Percentiles rank a stretch among this genome's conserved stretches.
phyloP scores from a whole-genome alignment of 2,888 invertebrate genomes.

The Acanthosepion lycidas region DNA sequence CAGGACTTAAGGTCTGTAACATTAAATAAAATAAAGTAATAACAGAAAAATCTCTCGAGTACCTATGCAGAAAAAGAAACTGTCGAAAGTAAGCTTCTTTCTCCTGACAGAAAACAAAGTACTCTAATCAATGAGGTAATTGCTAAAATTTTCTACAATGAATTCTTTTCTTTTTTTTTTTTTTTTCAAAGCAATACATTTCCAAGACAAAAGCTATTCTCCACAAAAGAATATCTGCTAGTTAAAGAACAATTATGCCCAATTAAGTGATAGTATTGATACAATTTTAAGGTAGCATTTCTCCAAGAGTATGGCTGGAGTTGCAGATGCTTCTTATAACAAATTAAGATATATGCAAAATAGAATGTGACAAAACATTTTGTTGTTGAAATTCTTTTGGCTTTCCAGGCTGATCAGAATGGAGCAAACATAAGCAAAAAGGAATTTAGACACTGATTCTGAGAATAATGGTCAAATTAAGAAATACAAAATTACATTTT shows the following conservation, averaged over 20 bases:
- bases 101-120: neutral
- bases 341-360: neutral
- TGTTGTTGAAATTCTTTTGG: neutral
- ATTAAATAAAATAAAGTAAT: neutral
- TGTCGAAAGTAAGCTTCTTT: neutral
- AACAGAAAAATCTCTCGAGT: neutral
- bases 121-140: slow-evolving; percentile 11
- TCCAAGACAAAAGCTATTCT: neutral
- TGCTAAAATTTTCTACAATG: neutral
- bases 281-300: neutral
- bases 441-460: too few relatives aligned
- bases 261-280: slow-evolving; percentile 12
- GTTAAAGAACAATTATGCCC: slow-evolving; percentile 23
- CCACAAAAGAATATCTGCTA: neutral
- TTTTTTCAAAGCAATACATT: neutral
- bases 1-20: neutral
- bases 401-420: neutral
- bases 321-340: neutral
- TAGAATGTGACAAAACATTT: neutral
- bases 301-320: neutral
- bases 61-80: neutral
- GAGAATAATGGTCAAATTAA: too few relatives aligned
- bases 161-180: neutral
- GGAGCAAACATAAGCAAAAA: too few relatives aligned
- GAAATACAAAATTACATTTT: too few relatives aligned